phyloP scores from a whole-genome alignment of 2,113 vertebrate genomes.

The Paradisaea rubra region DNA sequence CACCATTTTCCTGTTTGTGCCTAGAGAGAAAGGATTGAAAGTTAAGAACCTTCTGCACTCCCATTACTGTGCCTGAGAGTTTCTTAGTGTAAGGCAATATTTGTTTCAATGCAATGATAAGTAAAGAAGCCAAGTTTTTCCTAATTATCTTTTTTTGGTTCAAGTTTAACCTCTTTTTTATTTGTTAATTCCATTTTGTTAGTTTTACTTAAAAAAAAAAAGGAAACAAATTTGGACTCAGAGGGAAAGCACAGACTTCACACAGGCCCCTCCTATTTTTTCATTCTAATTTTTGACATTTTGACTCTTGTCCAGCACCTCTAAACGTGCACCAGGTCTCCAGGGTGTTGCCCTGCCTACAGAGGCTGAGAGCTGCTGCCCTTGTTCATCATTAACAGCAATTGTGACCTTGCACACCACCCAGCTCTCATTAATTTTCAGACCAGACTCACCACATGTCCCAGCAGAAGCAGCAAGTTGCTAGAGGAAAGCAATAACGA shows the following conservation, averaged over 20 bases:
- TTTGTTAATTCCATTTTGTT: neutral
- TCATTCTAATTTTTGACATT: neutral
- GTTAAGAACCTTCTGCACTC: neutral
- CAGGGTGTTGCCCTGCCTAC: neutral
- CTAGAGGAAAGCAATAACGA: neutral
- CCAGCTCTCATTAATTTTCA: neutral
- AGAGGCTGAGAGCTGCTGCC: neutral
- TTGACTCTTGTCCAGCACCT: neutral
- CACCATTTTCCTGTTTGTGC: neutral
- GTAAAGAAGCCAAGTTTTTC: neutral
- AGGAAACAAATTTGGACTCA: neutral
- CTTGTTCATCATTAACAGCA: neutral
- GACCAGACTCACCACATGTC: neutral
- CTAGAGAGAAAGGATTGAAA: neutral
- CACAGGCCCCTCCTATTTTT: rapidly evolving
- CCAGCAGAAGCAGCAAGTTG: neutral
- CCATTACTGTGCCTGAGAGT: neutral
- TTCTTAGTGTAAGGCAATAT: neutral
- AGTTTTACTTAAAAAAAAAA: neutral
- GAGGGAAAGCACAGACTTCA: neutral
- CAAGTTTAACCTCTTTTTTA: neutral
- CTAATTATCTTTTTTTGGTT: neutral
- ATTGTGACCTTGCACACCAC: neutral
- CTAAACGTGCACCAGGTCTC: neutral
- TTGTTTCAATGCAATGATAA: neutral